phyloP scores from a whole-genome alignment of 2,888 invertebrate species.

The Troides oblongomaculatus region DNA sequence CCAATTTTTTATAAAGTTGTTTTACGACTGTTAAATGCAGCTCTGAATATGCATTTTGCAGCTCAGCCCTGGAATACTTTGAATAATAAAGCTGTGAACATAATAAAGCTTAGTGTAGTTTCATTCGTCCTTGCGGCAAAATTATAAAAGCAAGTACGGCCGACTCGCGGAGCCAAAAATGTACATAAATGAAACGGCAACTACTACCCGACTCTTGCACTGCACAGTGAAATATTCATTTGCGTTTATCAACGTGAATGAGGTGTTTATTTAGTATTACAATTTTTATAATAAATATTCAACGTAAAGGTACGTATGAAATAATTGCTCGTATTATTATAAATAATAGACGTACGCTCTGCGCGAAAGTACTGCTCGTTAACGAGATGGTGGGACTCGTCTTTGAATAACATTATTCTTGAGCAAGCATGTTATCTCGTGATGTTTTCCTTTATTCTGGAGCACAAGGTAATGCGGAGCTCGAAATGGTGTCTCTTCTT shows the following conservation, averaged over 20 bases:
- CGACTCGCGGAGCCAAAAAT: background rate
- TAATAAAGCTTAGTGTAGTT: background rate
- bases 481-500: background rate
- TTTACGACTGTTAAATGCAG: too few relatives aligned
- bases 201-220: background rate
- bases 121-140: background rate
- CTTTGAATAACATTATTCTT: slow-evolving; percentile 5
- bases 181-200: background rate
- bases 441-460: slow-evolving; percentile 1
- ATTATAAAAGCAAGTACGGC: background rate
- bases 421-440: slow-evolving; percentile 5
- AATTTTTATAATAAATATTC: background rate
- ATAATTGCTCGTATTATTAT: background rate
- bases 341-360: background rate
- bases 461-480: background rate
- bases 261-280: background rate
- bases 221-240: background rate
- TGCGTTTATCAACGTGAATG: background rate
- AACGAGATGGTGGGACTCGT: background rate
- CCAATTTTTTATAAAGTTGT: too few relatives aligned
- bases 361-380: background rate
- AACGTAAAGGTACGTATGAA: background rate
- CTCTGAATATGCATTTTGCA: too few relatives aligned
- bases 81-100: too few relatives aligned
- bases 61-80: too few relatives aligned